Evolutionary conservation across 64 coral and sea anemone species (phyloP).

Genomic region (Acropora yongei): DNA sequence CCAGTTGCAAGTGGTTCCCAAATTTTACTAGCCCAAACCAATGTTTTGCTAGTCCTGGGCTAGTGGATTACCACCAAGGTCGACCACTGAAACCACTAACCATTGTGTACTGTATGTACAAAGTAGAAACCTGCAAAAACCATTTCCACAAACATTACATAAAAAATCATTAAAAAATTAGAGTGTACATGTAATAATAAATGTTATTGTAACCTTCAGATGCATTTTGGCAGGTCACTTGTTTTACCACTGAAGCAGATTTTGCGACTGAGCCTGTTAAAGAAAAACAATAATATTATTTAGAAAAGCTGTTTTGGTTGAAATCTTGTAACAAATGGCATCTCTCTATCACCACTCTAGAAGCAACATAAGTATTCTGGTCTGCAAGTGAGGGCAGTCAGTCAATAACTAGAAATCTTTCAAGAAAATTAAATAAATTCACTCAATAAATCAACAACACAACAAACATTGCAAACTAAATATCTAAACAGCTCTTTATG

Average conservation of each 20-base stretch:
- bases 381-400: background rate
- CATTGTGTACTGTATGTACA: too few species aligned
- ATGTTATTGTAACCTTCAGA: background rate
- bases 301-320: background rate
- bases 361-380: background rate
- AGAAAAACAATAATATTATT: background rate
- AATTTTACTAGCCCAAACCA: too few species aligned
- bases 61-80: too few species aligned
- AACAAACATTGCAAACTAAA: background rate
- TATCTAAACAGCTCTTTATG: background rate
- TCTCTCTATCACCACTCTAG: background rate
- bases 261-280: background rate
- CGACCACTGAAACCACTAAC: too few species aligned
- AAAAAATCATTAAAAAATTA: background rate
- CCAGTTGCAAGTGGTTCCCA: too few species aligned
- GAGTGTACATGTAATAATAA: background rate
- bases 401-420: background rate
- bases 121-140: too few species aligned
- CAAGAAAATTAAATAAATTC: conserved; percentile 1
- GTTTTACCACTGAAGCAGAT: background rate
- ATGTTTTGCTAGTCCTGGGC: too few species aligned
- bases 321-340: background rate
- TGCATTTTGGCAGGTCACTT: background rate
- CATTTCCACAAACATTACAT: background rate
- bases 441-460: background rate